Evolutionary conservation across 2,888 invertebrate species (phyloP), one percentile per base, ranked within the genome.

Genomic region (Allygus modestus): DNA sequence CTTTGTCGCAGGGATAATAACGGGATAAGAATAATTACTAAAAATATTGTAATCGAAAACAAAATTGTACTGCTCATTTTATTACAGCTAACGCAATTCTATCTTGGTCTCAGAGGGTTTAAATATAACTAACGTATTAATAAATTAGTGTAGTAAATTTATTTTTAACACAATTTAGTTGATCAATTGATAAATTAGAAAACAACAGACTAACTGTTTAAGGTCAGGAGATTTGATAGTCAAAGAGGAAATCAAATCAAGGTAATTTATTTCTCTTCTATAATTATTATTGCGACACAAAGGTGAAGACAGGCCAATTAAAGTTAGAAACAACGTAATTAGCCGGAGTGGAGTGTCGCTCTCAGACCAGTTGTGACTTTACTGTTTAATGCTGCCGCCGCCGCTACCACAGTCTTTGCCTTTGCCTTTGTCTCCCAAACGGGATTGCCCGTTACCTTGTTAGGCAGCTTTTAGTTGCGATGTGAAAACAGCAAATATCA

Each of bases 301-400:
- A 65, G 65, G 65, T 65, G 31, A 28, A 65, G 26, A 65, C 28
- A 28, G 31, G 15, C 65, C 31, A 65, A 65, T 65, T 65, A 28
- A 28, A 65, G 65, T 65, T 65, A 17, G 65, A 65, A 31, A 26
- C 65, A 65, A 65, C 65, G 31, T 31, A 65, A 65, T 65, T 65
- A 65, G 28, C 65, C 65, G 4, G 1, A 5, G 58, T 9, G 58
- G 65, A 65, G 65, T n/a, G n/a, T 65, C 28, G 26, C 31, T n/a
- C 65, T 15, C 65, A 23, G 58, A 11, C n/a, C 51, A 11, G n/a
- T 51, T 51, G 2, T 51, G 9, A 58, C 23, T 58, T n/a, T 58
- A 23, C 58, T 58, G 58, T 23, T 65, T 65, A 28, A 65, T 9
- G 65, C 65, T 28, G 17, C 65, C 65, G 26, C 65, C 20, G 54